Percentiles rank a stretch among this genome's conserved stretches.
phyloP scores from a whole-genome alignment of 1,140 invertebrate species.

The Papilio machaon region DNA sequence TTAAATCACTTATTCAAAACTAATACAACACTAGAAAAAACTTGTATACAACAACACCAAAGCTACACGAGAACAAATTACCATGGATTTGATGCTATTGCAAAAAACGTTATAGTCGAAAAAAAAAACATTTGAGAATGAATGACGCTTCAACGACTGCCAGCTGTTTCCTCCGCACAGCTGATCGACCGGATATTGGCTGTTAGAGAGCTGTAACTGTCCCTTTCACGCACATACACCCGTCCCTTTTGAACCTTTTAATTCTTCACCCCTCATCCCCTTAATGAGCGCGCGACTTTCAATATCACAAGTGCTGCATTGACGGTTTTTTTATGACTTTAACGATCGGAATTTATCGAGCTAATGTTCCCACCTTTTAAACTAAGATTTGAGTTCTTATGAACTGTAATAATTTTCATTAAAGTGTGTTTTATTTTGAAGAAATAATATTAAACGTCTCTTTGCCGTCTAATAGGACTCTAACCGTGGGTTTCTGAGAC shows the following conservation, averaged over 20 bases:
- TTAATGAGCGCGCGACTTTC: conserved; percentile 43
- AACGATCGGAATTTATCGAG: conserved; percentile 11
- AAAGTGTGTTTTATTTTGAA: background rate
- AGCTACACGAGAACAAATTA: conserved; percentile 43
- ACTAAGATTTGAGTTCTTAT: background rate
- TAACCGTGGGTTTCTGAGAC: too few species aligned
- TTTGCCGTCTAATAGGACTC: too few species aligned
- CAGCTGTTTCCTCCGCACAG: conserved; percentile 59
- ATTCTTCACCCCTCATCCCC: conserved; percentile 44
- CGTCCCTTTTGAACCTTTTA: conserved; percentile 45
- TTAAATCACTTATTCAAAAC: background rate
- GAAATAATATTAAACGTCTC: background rate
- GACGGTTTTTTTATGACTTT: conserved; percentile 38
- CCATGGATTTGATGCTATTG: conserved; percentile 40
- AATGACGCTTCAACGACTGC: conserved; percentile 46
- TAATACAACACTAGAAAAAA: background rate
- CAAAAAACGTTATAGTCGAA: conserved; percentile 52
- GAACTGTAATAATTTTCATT: background rate
- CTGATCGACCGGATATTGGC: conserved; percentile 63
- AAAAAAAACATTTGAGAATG: conserved; percentile 51
- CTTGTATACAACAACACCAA: background rate
- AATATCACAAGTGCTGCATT: conserved; percentile 43
- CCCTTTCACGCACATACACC: conserved; percentile 40
- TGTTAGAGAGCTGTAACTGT: conserved; percentile 49
- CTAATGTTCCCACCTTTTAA: background rate